phyloP scores from a whole-genome alignment of 2,888 invertebrate species.

The Exocentrus adspersus region DNA sequence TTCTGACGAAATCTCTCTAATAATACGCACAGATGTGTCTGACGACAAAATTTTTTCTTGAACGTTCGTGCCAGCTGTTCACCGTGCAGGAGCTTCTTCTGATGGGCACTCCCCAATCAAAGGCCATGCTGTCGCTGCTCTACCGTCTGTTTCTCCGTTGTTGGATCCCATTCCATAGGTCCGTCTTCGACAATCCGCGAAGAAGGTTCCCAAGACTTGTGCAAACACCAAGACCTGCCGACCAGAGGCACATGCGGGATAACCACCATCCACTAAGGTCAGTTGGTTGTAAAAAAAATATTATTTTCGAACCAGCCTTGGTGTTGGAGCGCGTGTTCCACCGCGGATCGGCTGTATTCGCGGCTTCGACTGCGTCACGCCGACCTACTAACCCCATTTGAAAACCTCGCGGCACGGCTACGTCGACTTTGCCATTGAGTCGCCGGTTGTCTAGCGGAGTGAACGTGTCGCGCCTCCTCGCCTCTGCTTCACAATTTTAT shows the following conservation, averaged over 20 bases:
- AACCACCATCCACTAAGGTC: constrained; percentile 51
- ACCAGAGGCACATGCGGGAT: constrained; percentile 43
- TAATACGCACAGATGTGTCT: no score
- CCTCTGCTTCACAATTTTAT: constrained; percentile 17
- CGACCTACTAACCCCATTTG: constrained; percentile 77
- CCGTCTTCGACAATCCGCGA: not conserved
- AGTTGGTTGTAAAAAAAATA: constrained; percentile 49
- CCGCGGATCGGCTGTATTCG: constrained; percentile 79
- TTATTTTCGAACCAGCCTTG: constrained; percentile 56
- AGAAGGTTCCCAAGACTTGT: constrained; percentile 18
- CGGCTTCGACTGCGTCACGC: constrained; percentile 67
- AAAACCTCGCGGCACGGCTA: constrained; percentile 63
- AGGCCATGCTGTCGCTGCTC: no score
- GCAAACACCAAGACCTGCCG: constrained; percentile 36
- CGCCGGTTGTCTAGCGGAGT: constrained; percentile 52
- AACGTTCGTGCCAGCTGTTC: no score
- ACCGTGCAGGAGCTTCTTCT: no score
- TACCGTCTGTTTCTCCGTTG: no score
- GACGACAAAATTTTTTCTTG: no score
- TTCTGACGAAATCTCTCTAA: no score
- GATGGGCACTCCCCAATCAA: no score
- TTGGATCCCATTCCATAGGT: not conserved
- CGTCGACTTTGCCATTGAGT: constrained; percentile 60
- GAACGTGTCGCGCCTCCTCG: constrained; percentile 36
- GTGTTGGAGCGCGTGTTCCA: constrained; percentile 33